Conservation (phyloP, 2,888 invertebrate species). For the Baccha elongata region DNA sequence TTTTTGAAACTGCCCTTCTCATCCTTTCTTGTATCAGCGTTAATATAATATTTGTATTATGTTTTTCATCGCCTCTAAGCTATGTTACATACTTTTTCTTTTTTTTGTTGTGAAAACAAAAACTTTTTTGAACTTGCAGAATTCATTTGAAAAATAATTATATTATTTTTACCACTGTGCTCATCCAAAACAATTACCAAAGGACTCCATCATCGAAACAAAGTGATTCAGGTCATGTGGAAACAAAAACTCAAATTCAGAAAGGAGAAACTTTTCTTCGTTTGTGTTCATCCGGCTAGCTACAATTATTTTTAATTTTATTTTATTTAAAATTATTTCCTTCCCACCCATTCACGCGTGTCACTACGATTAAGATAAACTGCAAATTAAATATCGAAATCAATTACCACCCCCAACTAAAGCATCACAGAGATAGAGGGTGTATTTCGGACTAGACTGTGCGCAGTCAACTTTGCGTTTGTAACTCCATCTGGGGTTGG, state of each 20-base stretch:
- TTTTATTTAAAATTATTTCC: conserved; percentile 4
- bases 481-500: conserved; percentile 9
- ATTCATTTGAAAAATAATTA: conserved; percentile 1
- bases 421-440: no score
- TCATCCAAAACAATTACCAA: neutral
- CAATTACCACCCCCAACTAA: conserved; percentile 61
- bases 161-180: neutral
- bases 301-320: neutral
- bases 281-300: neutral
- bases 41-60: no score
- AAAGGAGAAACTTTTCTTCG: neutral
- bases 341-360: conserved; percentile 3
- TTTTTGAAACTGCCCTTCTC: no score
- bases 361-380: conserved; percentile 58
- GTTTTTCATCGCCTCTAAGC: no score
- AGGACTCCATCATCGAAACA: conserved; percentile 1
- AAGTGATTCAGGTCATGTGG: neutral
- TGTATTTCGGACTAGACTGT: neutral
- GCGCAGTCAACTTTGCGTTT: neutral
- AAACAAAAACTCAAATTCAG: no score
- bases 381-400: conserved; percentile 65
- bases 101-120: neutral
- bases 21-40: no score
- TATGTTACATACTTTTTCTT: neutral
- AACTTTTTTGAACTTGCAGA: neutral